phyloP scores from a whole-genome alignment of 2,888 invertebrate species.

The Tetheella fluctuosa region DNA sequence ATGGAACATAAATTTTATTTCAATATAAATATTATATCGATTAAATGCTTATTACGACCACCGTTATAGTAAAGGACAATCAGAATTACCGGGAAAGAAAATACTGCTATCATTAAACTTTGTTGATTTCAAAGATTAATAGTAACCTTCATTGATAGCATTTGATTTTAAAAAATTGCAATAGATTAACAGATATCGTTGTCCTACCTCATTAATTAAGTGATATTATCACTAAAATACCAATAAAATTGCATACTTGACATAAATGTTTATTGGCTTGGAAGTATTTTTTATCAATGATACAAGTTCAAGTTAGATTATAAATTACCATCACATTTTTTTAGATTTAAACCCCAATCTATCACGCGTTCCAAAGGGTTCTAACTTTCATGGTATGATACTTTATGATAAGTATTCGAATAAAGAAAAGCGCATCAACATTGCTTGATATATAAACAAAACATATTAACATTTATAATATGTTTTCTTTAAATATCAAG shows the following conservation, averaged over 20 bases:
- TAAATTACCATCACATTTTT: no score
- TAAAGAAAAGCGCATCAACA: no score
- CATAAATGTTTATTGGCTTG: neutral
- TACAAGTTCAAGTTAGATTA: no score
- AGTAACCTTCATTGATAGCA: neutral
- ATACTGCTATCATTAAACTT: neutral
- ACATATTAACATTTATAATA: no score
- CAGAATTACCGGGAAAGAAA: neutral
- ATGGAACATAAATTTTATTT: neutral
- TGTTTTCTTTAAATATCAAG: no score
- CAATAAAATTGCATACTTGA: neutral
- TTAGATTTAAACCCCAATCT: no score
- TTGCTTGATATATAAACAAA: no score
- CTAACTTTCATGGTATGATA: no score
- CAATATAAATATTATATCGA: neutral
- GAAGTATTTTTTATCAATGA: neutral
- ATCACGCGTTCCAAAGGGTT: no score
- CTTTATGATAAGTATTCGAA: no score
- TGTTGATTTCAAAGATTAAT: neutral
- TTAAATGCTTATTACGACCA: neutral
- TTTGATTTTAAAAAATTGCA: constrained; percentile 8
- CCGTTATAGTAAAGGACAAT: neutral
- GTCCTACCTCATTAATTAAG: neutral
- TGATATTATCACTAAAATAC: neutral
- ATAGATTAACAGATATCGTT: neutral